Conservation (phyloP, 1,140 invertebrate species). For the Epicauta chinensis region DNA sequence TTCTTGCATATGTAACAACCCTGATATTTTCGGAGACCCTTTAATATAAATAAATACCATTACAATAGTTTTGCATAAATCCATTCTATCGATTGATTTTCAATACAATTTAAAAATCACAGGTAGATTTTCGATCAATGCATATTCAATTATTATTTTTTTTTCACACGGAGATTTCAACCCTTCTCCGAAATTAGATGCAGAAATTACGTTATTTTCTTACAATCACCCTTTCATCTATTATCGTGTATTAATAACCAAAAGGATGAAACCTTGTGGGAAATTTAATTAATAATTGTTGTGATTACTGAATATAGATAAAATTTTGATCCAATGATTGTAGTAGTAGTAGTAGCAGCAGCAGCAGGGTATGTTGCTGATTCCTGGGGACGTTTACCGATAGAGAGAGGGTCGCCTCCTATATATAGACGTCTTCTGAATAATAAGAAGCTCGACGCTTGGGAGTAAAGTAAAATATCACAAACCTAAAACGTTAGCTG, state of each 20-base stretch:
- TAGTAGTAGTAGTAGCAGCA: too few relatives aligned
- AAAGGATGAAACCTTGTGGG: too few relatives aligned
- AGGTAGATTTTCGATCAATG: constrained; percentile 9
- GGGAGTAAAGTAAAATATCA: constrained; percentile 42
- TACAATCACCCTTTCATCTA: too few relatives aligned
- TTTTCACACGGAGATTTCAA: constrained; percentile 13
- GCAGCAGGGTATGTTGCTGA: constrained; percentile 16
- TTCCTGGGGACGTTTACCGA: constrained; percentile 23
- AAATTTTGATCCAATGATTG: too few relatives aligned
- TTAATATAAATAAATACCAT: background rate
- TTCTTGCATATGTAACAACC: constrained; percentile 5
- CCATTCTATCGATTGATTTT: constrained; percentile 1
- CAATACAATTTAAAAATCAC: background rate
- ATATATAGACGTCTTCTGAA: constrained; percentile 29
- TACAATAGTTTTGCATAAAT: constrained; percentile 14
- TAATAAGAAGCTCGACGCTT: constrained; percentile 35
- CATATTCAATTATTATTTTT: constrained; percentile 5
- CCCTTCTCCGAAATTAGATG: too few relatives aligned
- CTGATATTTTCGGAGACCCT: constrained; percentile 2
- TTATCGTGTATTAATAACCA: too few relatives aligned
- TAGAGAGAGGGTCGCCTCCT: constrained; percentile 15
- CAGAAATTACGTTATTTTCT: too few relatives aligned
- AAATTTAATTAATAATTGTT: too few relatives aligned
- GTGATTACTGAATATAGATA: too few relatives aligned
- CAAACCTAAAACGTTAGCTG: constrained; percentile 42